Evolutionary conservation across 2,113 vertebrate genomes (phyloP).

Genomic region (Hystrix brachyura): DNA sequence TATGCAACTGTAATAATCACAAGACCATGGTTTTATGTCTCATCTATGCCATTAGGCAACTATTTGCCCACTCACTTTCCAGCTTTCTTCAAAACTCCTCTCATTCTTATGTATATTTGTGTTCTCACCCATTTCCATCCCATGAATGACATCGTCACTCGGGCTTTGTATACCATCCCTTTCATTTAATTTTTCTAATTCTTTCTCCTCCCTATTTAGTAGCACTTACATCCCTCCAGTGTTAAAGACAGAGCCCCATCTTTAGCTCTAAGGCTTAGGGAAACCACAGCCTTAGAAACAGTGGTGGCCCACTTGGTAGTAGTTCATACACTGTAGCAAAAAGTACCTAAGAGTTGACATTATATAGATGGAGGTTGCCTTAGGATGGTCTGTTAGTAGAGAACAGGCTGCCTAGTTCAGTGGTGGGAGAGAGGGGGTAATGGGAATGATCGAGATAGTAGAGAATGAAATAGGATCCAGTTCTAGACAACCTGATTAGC

Average conservation of each 20-base stretch:
- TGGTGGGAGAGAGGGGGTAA: neutral
- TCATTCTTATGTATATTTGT: neutral
- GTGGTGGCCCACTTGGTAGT: neutral
- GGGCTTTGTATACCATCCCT: neutral
- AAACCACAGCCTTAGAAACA: neutral
- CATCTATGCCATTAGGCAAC: neutral
- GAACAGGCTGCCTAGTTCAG: neutral
- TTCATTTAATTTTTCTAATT: neutral
- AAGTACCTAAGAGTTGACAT: neutral
- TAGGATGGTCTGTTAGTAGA: neutral
- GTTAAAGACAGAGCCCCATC: neutral
- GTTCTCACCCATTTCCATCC: neutral
- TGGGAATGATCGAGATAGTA: neutral
- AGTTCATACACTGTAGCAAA: neutral
- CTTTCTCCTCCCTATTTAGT: neutral
- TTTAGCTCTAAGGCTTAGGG: neutral
- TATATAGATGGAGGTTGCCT: neutral
- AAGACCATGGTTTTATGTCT: neutral
- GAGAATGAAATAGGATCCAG: neutral
- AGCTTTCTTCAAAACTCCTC: neutral
- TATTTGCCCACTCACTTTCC: neutral
- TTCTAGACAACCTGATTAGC: neutral
- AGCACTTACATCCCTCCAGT: neutral
- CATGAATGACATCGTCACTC: neutral
- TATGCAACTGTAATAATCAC: neutral